phyloP scores from a whole-genome alignment of 2,888 invertebrate species.

The Mesodorylaimus sp. region DNA sequence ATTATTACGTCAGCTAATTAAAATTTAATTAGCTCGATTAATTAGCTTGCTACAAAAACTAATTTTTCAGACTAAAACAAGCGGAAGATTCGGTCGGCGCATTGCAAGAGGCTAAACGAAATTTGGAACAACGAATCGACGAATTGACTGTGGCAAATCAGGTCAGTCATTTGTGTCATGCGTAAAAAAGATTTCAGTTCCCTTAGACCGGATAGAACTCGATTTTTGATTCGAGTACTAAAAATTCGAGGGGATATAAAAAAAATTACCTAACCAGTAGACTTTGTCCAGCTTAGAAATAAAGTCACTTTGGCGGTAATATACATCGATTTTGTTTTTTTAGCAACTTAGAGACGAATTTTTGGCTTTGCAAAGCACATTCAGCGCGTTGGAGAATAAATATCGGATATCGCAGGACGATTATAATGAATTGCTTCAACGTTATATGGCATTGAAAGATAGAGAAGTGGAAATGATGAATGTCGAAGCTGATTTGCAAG shows the following conservation, averaged over 20 bases:
- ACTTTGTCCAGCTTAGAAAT: too few species aligned
- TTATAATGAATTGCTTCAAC: constrained; percentile 60
- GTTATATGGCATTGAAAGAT: constrained; percentile 47
- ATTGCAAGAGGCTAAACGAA: constrained; percentile 10
- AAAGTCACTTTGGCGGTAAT: background rate
- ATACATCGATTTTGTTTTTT: constrained; percentile 6
- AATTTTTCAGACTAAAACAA: background rate
- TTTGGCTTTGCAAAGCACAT: constrained; percentile 76
- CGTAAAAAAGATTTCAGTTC: background rate
- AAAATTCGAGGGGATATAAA: too few species aligned
- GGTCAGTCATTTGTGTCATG: background rate
- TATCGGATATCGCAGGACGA: constrained; percentile 64
- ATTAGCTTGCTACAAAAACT: background rate
- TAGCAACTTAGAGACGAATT: constrained; percentile 76
- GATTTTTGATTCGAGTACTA: background rate
- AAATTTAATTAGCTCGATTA: background rate
- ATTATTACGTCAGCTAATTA: background rate
- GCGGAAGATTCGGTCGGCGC: constrained; percentile 11
- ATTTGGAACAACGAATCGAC: constrained; percentile 16
- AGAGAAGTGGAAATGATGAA: constrained; percentile 90
- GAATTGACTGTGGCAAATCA: constrained; percentile 9
- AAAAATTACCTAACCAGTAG: too few species aligned
- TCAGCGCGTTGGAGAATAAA: constrained; percentile 70
- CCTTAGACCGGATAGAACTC: background rate
- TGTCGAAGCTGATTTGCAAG: constrained; percentile 68